These are phyloP conservation scores for Phacellophora camtschatica DNA, from an alignment of 30 jellyfish, hydroid and myxozoan genomes.

Conservation along the genomic window DNA sequence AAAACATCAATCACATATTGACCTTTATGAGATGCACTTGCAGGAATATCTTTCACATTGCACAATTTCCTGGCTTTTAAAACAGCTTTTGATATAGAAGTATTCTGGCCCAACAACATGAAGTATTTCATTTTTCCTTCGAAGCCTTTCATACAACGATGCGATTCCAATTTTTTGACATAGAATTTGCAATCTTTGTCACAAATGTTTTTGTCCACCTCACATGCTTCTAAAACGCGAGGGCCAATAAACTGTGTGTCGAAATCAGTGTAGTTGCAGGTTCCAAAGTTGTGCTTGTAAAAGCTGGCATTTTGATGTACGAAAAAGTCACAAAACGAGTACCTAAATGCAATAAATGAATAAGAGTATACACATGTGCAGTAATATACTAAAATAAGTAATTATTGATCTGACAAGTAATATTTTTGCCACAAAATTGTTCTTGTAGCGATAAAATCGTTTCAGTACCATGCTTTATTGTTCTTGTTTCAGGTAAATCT, in stretches of 20 bases:
- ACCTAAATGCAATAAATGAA: too few relatives aligned
- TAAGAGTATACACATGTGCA: too few relatives aligned
- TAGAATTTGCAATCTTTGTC: conserved; percentile 36
- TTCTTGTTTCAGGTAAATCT: too few relatives aligned
- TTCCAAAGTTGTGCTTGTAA: conserved; percentile 54
- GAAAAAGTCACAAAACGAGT: conserved; percentile 44
- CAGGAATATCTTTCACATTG: neutral
- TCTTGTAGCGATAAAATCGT: too few relatives aligned
- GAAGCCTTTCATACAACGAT: conserved; percentile 54
- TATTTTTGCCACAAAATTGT: too few relatives aligned
- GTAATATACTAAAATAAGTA: too few relatives aligned
- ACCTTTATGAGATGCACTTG: too few relatives aligned
- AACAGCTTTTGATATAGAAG: conserved; percentile 25
- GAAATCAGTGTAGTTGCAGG: conserved; percentile 53
- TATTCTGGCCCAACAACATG: neutral
- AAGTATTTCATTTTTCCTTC: neutral
- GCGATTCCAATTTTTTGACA: conserved; percentile 34
- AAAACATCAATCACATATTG: too few relatives aligned
- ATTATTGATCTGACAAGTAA: too few relatives aligned
- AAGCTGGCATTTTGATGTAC: neutral
- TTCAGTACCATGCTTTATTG: too few relatives aligned
- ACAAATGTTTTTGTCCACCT: conserved; percentile 19
- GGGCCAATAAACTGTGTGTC: neutral
- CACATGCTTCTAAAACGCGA: conserved; percentile 23
- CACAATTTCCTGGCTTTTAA: conserved; percentile 30